Evolutionary conservation across 2,113 vertebrate species (phyloP).

Genomic region (Probosciger aterrimus): DNA sequence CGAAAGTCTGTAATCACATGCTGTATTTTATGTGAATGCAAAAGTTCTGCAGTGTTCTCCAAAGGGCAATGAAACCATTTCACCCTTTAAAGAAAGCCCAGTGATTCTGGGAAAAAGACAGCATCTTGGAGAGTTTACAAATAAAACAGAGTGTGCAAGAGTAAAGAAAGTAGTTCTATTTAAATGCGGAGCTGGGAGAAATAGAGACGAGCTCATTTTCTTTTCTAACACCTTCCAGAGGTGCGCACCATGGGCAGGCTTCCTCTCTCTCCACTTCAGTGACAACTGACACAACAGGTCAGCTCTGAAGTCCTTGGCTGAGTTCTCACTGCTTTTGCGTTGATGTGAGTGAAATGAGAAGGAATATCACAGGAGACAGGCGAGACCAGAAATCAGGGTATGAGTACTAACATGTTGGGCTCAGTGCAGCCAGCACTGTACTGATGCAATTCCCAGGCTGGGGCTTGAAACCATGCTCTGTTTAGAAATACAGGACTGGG

Average conservation of each 20-base stretch:
- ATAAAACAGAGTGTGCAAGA: neutral
- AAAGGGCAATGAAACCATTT: neutral
- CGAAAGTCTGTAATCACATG: neutral
- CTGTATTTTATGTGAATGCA: neutral
- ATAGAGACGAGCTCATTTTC: neutral
- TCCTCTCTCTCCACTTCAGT: neutral
- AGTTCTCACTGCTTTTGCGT: neutral
- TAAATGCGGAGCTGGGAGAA: neutral
- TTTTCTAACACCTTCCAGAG: neutral
- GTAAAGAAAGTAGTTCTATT: neutral
- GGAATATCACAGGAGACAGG: neutral
- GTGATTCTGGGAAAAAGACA: neutral
- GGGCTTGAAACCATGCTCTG: neutral
- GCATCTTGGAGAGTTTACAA: neutral
- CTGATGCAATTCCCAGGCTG: neutral
- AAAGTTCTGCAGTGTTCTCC: neutral
- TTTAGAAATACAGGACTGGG: neutral
- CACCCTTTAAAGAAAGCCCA: neutral
- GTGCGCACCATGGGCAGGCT: neutral
- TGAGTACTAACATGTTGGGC: accelerated
- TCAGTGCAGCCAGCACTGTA: neutral
- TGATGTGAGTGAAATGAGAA: neutral
- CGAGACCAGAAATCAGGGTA: neutral
- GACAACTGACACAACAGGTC: neutral
- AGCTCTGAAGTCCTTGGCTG: neutral